Base-by-base conservation (phyloP, 2,888 invertebrate genomes). In the Sussaba pulchella region DNA sequence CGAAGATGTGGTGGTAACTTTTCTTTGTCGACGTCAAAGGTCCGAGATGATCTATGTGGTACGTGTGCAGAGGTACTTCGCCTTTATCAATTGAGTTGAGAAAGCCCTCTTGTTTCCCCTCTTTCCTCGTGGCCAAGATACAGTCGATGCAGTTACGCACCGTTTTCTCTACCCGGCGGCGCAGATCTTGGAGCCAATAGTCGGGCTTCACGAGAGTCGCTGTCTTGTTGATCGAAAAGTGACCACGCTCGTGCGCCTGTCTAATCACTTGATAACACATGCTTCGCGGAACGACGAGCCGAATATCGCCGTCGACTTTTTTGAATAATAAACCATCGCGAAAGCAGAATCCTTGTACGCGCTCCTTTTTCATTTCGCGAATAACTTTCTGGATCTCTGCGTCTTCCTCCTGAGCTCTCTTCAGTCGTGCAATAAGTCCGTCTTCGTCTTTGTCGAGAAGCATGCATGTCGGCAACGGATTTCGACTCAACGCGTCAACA, bases 21-120 rank as follows among this genome's bases (percentile, higher is more conserved):
- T 89, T 89, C 14, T 82, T 82, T 4, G 88, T 89, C 14, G 84
- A 73, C 2, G 77, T 39, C 67, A 91, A 41, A 0, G 90, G 91
- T 8, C 91, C 91, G 0, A 92, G 45, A 61, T 91, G 92, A 57
- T 92, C 92, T 2, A 89, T 59, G 47, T 91, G 89, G 10, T 85
- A 87, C 0, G 89, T 90, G 10, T 85, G 63, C 2, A 91, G 57
- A 3, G 90, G 91, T 1, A 61, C 57, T 1, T 83, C 85, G 9
- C 83, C 88, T 52, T 92, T 91, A 9, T 87, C 84, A 1, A 92
- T 88, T 0, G 87, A 82, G 47, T 88, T 69, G 21, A 91, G 78
- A 2, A 84, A 85, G n/a, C 91, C 89, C 83, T 91, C 89, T 36
- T 86, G 83, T 67, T 88, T 91, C 0, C 89, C 91, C 19, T 70